These are phyloP conservation scores for Typhlomys cinereus DNA, from an alignment of 2,113 vertebrate genomes.

Conservation along the genomic window DNA sequence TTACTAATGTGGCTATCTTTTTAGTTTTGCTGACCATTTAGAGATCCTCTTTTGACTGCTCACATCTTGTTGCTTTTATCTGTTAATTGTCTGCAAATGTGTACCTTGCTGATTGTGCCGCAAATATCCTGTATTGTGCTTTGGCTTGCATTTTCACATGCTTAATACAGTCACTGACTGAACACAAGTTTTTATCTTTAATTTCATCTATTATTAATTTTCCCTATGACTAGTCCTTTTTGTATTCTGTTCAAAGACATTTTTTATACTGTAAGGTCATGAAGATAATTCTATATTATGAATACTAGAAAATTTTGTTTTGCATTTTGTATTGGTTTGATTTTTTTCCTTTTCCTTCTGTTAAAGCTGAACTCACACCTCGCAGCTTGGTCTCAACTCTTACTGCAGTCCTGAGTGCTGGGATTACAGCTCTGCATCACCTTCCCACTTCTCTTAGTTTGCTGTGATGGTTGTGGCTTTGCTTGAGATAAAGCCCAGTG, in stretches of 20 bases:
- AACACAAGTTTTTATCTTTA: neutral
- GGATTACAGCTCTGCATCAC: neutral
- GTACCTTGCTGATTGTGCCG: neutral
- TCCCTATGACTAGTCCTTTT: neutral
- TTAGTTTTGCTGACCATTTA: neutral
- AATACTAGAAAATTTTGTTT: slow-evolving; percentile 6
- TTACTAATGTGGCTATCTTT: neutral
- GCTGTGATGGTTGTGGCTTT: neutral
- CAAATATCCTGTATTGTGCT: neutral
- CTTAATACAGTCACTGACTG: neutral
- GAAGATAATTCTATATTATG: neutral
- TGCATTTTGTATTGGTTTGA: neutral
- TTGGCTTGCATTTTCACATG: neutral
- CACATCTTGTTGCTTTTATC: neutral
- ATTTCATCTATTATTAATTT: slow-evolving; percentile 8
- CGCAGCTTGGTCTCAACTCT: neutral
- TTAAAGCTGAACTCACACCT: neutral
- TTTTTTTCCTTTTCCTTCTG: too few relatives aligned
- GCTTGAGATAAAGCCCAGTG: neutral
- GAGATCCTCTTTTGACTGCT: neutral
- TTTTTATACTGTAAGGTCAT: slow-evolving; percentile 18
- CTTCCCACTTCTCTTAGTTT: neutral
- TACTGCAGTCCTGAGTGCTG: neutral
- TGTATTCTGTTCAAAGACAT: neutral
- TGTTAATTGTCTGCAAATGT: neutral